Evolutionary conservation across 2,888 invertebrate species (phyloP), one percentile per base, ranked within the genome.

Genomic region (Portevinia maculata): DNA sequence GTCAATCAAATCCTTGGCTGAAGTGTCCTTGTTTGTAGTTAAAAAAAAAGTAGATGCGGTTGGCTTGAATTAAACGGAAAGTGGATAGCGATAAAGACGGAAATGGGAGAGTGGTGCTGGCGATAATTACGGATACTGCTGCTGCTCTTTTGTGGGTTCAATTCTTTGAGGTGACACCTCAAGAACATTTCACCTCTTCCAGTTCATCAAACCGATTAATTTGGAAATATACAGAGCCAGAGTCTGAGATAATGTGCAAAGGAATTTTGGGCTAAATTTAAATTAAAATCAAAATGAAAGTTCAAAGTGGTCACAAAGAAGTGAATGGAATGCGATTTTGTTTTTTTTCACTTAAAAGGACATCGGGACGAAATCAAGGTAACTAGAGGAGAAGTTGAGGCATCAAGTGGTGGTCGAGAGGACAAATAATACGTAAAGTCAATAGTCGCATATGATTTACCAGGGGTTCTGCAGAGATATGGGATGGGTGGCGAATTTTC

Each of bases 201-300:
- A 73, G 67, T 73, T 78, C 83, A 83, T 67, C 78, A 73, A 83
- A 57, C 71, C 60, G 55, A 67, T 73, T 78, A 67, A 67, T 78
- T 71, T 60, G 28, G 15, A 19, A 34, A 32, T 34, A 39, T 9
- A 15, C 2, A 4, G 32, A 41, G 17, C 24, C 48, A 17, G 59
- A 53, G 39, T 8, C 9, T 24, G 11, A 15, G 70, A 13, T 24
- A 44, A 17, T 24, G 41, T 19, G 41, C 15, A 41, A 17, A 21
- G 11, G 24, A 37, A 17, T 24, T 24, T 24, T 24, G 24, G n/a
- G n/a, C n/a, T n/a, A 60, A 46, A 60, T 60, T 70, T 60, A 60
- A 60, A 53, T 70, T 69, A 62, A 46, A 37, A 37, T 30, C 4
- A 21, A 11, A 21, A 11, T 9, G 8, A 19, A 64, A 55, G 28